Evolutionary conservation across 1,140 invertebrate genomes (phyloP), one percentile per base, ranked within the genome.

Genomic region (Sycophaga agraensis): DNA sequence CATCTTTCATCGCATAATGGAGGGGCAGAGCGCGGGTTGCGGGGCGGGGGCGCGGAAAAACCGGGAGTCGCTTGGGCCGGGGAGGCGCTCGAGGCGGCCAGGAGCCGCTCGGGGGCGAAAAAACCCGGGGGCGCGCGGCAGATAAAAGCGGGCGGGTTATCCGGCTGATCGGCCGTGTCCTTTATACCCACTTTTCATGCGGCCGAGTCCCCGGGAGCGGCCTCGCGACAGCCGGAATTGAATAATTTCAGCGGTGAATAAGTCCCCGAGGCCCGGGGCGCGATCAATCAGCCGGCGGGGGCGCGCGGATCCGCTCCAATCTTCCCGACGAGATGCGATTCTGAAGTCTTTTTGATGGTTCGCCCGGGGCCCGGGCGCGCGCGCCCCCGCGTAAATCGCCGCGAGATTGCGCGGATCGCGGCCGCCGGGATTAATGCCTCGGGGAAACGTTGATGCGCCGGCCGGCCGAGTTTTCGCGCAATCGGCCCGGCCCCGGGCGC

Each of bases 181-280:
- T 35, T 59, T 59, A 49, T 59, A 59, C 21, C 39, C 53, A 11
- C 57, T 42, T 51, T 59, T 59, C 51, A 59, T 51, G 45, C 19
- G 7, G 4, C 46, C 24, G 42, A 50, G 40, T 49, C 35, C 56
- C 9, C 24, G 24, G 50, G 46, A 40, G 16, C 55, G 24, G 7
- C n/a, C 16, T 21, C 1, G 11, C 26, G 19, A 39, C 45, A 59
- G 16, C 40, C 37, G 35, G 21, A 59, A 59, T 59, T 51, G 58
- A 51, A 59, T 59, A 59, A 59, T 59, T 37, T 45, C 39, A 17
- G 4, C n/a, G 46, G 5, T 59, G 46, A 42, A 50, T 59, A 42
- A 42, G 39, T 59, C 28, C 17, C 17, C 16, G 16, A 8, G 16
- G 4, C 12, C 17, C 7, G 12, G 16, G 3, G 17, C 26, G 26